phyloP scores from a whole-genome alignment of 2,113 vertebrate species.

The Synodontis membranacea region DNA sequence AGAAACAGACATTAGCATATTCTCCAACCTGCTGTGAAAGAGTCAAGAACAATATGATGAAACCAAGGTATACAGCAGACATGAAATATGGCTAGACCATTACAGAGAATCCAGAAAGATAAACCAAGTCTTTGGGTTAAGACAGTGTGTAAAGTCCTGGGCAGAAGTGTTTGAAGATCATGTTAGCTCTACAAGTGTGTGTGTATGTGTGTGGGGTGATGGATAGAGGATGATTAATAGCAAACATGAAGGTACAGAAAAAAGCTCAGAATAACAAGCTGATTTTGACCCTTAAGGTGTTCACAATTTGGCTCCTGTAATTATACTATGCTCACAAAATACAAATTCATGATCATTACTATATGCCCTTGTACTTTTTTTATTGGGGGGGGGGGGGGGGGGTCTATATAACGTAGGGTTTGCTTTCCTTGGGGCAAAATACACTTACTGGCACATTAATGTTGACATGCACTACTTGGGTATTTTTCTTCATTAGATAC shows the following conservation, averaged over 20 bases:
- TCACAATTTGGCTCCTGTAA: not conserved
- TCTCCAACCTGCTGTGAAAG: not conserved
- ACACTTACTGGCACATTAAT: slow-evolving; percentile 1
- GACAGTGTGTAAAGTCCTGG: not conserved
- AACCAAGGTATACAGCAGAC: not conserved
- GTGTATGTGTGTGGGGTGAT: no score
- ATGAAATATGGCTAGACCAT: not conserved
- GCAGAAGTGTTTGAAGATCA: not conserved
- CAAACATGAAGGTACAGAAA: not conserved
- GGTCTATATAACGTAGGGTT: not conserved
- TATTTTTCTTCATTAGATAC: not conserved
- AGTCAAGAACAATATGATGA: not conserved
- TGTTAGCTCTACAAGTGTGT: no score
- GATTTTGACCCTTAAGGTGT: not conserved
- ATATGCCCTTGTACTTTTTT: no score
- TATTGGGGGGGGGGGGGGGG: no score
- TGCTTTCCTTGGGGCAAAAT: not conserved
- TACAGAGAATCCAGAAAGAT: no score
- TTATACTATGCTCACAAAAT: not conserved
- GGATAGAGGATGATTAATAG: not conserved
- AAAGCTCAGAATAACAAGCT: not conserved
- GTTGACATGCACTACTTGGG: slow-evolving; percentile 3
- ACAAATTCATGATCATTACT: not conserved
- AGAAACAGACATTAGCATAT: not conserved
- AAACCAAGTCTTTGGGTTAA: not conserved